Percentiles rank a stretch among this genome's conserved stretches.
These are phyloP conservation scores for Gymnothorax reevesii DNA, from an alignment of 2,797 vertebrate species.

Conservation along the genomic window DNA sequence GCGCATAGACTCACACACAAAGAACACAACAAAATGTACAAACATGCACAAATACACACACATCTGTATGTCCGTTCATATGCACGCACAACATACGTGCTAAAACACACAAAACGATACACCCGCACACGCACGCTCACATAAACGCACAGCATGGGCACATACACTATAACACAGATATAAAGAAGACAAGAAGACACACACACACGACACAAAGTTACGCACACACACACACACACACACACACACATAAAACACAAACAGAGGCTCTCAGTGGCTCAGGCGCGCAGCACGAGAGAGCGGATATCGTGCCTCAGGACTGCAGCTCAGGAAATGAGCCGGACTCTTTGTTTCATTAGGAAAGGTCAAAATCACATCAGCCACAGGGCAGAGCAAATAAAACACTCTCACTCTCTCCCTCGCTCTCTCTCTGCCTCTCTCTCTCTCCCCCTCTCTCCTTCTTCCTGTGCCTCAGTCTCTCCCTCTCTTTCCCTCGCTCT, in stretches of 20 bases:
- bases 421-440: background rate
- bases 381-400: conserved; percentile 18
- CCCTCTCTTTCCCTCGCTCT: background rate
- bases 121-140: background rate
- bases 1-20: background rate
- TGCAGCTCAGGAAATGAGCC: conserved; percentile 9
- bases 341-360: conserved; percentile 17
- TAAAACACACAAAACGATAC: background rate
- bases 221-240: background rate
- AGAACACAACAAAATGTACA: no score
- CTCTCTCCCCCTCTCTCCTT: background rate
- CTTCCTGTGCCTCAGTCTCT: background rate
- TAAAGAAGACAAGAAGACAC: background rate
- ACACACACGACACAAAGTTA: background rate
- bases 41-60: background rate
- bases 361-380: conserved; percentile 14
- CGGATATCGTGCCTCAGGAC: background rate
- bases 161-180: background rate
- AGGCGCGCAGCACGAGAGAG: background rate
- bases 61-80: background rate
- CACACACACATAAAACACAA: background rate
- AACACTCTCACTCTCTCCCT: background rate
- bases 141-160: background rate
- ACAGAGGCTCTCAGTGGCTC: background rate
- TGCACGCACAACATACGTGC: background rate